Conservation (phyloP, 2,888 invertebrate genomes). For the Limnephilus marmoratus region DNA sequence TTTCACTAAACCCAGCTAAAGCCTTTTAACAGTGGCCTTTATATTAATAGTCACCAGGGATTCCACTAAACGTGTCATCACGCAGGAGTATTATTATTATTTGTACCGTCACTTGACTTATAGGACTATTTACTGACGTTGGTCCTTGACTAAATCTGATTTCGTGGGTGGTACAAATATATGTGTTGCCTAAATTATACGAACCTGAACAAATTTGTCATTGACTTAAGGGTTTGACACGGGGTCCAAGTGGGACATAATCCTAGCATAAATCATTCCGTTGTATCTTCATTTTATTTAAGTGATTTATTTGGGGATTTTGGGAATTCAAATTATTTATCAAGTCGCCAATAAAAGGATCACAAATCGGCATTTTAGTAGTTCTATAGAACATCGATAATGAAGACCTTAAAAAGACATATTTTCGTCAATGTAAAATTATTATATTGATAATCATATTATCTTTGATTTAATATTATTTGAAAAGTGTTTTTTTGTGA, state of each 20-base stretch:
- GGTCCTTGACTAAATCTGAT: neutral
- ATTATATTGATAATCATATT: too few relatives aligned
- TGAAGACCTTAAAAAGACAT: neutral
- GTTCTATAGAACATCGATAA: neutral
- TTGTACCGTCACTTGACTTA: neutral
- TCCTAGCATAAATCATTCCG: conserved; percentile 32
- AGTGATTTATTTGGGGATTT: conserved; percentile 27
- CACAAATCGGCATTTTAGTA: neutral
- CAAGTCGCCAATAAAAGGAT: neutral
- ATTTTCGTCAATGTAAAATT: too few relatives aligned
- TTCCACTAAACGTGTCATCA: neutral
- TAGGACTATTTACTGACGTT: neutral
- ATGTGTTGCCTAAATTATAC: conserved; percentile 26
- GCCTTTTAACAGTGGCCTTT: neutral
- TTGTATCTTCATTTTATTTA: conserved; percentile 4
- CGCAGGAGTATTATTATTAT: neutral
- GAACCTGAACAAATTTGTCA: conserved; percentile 44
- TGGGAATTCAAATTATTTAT: neutral
- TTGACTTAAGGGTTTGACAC: conserved; percentile 37
- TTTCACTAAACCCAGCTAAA: neutral
- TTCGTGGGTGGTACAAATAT: conserved; percentile 29
- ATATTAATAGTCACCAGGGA: neutral
- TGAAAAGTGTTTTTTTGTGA: neutral
- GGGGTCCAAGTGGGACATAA: conserved; percentile 12
- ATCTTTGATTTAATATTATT: too few relatives aligned